Evolutionary conservation across 1,140 invertebrate genomes (phyloP), one percentile per base, ranked within the genome.

Genomic region (Heliconius hermathena): DNA sequence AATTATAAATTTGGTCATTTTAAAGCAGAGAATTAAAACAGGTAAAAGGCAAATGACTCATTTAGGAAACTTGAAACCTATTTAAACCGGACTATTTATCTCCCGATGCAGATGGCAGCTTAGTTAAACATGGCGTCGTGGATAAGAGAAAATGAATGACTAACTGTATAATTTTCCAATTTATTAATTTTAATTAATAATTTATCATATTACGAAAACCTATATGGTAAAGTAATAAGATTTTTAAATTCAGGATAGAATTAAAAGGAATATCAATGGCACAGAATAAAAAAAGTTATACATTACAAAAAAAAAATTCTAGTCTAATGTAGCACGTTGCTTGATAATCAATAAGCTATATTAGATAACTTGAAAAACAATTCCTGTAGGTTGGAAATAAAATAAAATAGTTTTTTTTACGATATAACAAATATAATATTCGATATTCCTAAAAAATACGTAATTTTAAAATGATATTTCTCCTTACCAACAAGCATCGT

Each of bases 31-130:
- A 60, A 60, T 22, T 20, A 60, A 26, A 60, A 60, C 60, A 74
- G 41, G 71, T 73, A 73, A 57, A 20, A 74, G 73, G 22, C 4
- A 66, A 66, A 76, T 36, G 52, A n/a, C 52, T 20, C 38, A 29
- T 70, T 76, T 76, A 46, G 54, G 29, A 72, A 74, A 71, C 57
- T 79, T 76, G 38, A 76, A 79, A 79, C 57, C 78, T 79, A 71
- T 79, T 79, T 79, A 79, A 79, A 75, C 49, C 41, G 60, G 73
- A 57, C 57, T 70, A 76, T 72, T 79, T 79, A 76, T 79, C 78
- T 76, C 33, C 36, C 26, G 36, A 36, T 54, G 26, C 74, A 79
- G 78, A 49, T 70, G 49, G 38, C 60, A 66, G 60, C 60, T 66
- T 66, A 66, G 60, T 66, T 66, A 66, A 66, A 16, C 13, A 66